A percentile compares a stretch with the other conserved stretches of the same genome.
These are phyloP conservation scores for Nycteola revayana DNA, from an alignment of 2,888 invertebrate genomes.

Conservation along the genomic window DNA sequence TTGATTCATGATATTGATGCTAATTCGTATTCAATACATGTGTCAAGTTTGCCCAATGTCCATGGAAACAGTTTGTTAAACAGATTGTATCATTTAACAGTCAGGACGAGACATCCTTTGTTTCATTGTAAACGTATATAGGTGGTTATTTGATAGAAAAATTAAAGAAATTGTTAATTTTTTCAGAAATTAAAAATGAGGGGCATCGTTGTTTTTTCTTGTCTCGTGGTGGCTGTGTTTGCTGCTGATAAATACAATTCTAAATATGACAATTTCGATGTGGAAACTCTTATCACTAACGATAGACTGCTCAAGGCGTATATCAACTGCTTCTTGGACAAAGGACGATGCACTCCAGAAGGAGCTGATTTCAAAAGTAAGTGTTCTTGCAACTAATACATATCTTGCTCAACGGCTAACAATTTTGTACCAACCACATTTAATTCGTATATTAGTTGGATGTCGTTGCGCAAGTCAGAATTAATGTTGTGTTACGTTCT, in stretches of 20 bases:
- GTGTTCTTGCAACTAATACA: no score
- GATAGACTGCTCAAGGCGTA: constrained; percentile 87
- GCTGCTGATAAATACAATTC: constrained; percentile 82
- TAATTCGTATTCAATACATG: constrained; percentile 52
- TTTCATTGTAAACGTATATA: constrained; percentile 24
- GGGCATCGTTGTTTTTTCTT: constrained; percentile 52
- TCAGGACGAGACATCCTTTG: constrained; percentile 36
- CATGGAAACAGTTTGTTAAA: constrained; percentile 42
- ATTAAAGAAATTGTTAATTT: constrained; percentile 25
- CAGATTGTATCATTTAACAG: constrained; percentile 45
- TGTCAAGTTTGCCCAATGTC: constrained; percentile 38
- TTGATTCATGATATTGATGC: constrained; percentile 12
- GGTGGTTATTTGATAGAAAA: constrained; percentile 20
- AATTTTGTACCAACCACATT: no score
- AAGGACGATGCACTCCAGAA: constrained; percentile 87
- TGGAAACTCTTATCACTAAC: constrained; percentile 86
- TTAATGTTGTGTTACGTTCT: constrained; percentile 15
- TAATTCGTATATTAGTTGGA: no score
- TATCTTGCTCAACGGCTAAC: no score
- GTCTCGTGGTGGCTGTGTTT: constrained; percentile 52
- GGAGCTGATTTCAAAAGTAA: constrained; percentile 88
- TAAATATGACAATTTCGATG: constrained; percentile 88
- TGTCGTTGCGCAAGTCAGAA: no score
- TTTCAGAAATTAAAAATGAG: constrained; percentile 59
- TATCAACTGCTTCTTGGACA: constrained; percentile 86